These are phyloP conservation scores for Scaptomyza flava DNA, from an alignment of 2,888 invertebrate species.

Conservation along the genomic window DNA sequence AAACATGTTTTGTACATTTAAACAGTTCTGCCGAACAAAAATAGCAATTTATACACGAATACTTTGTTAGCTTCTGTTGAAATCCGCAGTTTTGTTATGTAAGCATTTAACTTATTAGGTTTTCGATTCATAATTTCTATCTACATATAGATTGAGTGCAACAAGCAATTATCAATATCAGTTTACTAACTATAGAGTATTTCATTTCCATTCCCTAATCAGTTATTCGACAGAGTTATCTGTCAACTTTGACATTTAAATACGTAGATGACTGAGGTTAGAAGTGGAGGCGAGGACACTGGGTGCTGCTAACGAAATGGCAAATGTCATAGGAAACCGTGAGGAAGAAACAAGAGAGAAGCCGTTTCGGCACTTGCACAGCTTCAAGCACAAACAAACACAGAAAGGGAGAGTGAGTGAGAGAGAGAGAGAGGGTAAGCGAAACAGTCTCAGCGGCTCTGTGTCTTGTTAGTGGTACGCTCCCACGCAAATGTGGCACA, in stretches of 20 bases:
- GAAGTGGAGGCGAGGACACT: neutral
- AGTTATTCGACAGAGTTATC: conserved; percentile 27
- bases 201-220: conserved; percentile 20
- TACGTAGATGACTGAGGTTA: neutral
- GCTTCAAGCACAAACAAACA: conserved; percentile 22
- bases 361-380: conserved; percentile 27
- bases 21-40: too few species aligned
- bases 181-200: conserved; percentile 13
- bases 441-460: neutral
- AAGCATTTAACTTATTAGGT: conserved; percentile 18
- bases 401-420: neutral
- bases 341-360: neutral
- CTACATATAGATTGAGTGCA: conserved; percentile 12
- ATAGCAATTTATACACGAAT: too few species aligned
- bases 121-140: neutral
- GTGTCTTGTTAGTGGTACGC: neutral
- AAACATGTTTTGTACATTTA: too few species aligned
- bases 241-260: conserved; percentile 70
- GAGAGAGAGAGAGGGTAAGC: neutral
- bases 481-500: conserved; percentile 24
- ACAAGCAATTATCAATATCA: conserved; percentile 12
- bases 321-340: conserved; percentile 51
- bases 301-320: conserved; percentile 43
- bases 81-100: conserved; percentile 21
- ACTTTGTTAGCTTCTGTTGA: conserved; percentile 9